Evolutionary conservation across 2,888 invertebrate species (phyloP).

Genomic region (Dendrolimus houi): DNA sequence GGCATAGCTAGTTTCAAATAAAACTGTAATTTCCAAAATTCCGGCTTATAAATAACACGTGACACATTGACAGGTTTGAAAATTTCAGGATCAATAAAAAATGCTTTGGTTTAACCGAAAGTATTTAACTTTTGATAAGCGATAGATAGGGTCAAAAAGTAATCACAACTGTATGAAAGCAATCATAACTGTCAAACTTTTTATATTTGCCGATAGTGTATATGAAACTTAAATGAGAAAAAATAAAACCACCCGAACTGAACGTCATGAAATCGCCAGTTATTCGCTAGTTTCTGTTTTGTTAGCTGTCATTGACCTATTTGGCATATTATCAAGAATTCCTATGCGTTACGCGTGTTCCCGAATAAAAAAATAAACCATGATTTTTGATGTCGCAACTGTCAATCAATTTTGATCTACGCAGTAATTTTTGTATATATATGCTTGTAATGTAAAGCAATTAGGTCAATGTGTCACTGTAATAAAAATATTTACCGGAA

Average conservation of each 20-base stretch:
- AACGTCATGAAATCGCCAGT: slow-evolving; percentile 19
- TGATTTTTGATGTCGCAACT: slow-evolving; percentile 7
- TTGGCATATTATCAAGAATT: slow-evolving; percentile 43
- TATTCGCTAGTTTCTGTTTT: slow-evolving; percentile 25
- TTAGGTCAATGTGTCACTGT: too few relatives aligned
- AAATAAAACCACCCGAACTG: slow-evolving; percentile 9
- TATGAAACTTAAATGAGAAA: slow-evolving; percentile 1
- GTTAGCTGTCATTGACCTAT: slow-evolving; percentile 44
- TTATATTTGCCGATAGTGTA: not conserved
- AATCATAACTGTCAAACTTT: not conserved
- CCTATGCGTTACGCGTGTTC: slow-evolving; percentile 28
- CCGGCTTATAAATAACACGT: too few relatives aligned
- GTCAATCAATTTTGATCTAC: not conserved
- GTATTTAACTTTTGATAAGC: too few relatives aligned
- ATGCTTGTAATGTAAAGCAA: too few relatives aligned
- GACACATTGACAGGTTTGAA: too few relatives aligned
- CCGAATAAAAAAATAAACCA: slow-evolving; percentile 25
- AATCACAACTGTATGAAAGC: not conserved
- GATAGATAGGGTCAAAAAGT: not conserved
- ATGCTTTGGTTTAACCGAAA: too few relatives aligned
- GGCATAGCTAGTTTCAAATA: too few relatives aligned
- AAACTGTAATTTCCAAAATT: too few relatives aligned
- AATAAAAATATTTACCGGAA: too few relatives aligned
- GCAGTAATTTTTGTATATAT: not conserved
- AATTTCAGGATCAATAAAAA: too few relatives aligned